Evolutionary conservation across 1,140 invertebrate genomes (phyloP).

Genomic region (Drosophila sproati): DNA sequence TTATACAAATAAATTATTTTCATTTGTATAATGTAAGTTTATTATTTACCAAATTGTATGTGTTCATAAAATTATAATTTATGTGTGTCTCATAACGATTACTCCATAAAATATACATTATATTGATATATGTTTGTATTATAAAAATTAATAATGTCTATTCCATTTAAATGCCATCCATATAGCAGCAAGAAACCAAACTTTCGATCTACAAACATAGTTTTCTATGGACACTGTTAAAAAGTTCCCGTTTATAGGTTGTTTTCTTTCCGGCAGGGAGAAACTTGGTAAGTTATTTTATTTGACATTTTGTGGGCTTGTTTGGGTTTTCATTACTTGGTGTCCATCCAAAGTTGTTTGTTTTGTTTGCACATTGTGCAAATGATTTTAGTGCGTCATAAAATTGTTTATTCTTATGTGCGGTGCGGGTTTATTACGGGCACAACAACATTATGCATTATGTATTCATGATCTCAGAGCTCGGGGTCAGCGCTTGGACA

Average conservation of each 20-base stretch:
- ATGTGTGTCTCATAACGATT: not conserved
- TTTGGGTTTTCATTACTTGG: constrained; percentile 22
- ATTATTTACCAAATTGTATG: too few species aligned
- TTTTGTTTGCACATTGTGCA: constrained; percentile 47
- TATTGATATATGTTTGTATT: not conserved
- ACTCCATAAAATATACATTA: not conserved
- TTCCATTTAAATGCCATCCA: not conserved
- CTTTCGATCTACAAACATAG: not conserved
- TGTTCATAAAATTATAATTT: too few species aligned
- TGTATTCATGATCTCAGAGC: constrained; percentile 55
- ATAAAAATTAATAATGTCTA: not conserved
- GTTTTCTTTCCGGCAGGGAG: constrained; percentile 41
- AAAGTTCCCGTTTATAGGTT: constrained; percentile 48
- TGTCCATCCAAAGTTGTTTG: constrained; percentile 38
- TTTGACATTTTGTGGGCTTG: constrained; percentile 44
- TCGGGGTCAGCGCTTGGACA: constrained; percentile 46
- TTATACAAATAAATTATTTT: too few species aligned
- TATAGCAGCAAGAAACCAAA: not conserved
- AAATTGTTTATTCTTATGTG: constrained; percentile 52
- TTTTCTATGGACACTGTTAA: constrained; percentile 7
- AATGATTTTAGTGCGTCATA: constrained; percentile 68
- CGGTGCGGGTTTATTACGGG: constrained; percentile 44
- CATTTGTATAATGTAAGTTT: too few species aligned
- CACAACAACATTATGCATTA: constrained; percentile 32
- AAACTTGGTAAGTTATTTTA: constrained; percentile 41